Evolutionary conservation across 1,140 invertebrate species (phyloP), one percentile per base, ranked within the genome.

Genomic region (Drosophila tani): DNA sequence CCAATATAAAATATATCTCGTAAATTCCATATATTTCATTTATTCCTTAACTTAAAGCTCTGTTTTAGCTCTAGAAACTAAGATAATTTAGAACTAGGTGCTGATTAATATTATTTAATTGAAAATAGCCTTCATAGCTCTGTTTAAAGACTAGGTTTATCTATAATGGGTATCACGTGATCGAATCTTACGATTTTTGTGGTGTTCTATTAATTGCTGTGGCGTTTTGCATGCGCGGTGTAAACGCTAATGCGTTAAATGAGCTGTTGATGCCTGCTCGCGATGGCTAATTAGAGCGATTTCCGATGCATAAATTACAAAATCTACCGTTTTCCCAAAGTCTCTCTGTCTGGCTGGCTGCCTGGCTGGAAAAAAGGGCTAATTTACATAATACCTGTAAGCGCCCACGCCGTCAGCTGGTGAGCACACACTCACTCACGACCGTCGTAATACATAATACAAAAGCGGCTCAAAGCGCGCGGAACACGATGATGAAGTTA

Each of bases 181-280:
- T 62, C 50, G 56, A 32, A 40, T 53, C 45, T n/a, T 27, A 17
- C n/a, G 9, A n/a, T 19, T 17, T 15, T 53, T 29, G 35, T 11
- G 45, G 27, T 57, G 47, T 60, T 55, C 43, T 60, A 55, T 75
- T 47, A 29, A 58, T 47, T 63, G 43, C 11, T 46, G 47, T 83
- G 15, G 50, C 56, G 55, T 40, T 60, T 75, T 66, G 71, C 63
- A 49, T 65, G 65, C 51, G 53, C 51, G 59, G 59, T 69, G 43
- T 73, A 69, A 82, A 82, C 63, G 70, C 63, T 86, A 86, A 86
- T 86, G 75, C 67, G 82, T 79, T 86, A 82, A 88, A 90, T 88
- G 84, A 84, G 77, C 84, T 84, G 83, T 66, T 81, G 77, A 75
- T 81, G 66, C 63, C 29, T 66, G 56, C 78, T 57, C 38, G 74